Conservation (phyloP, 2,888 invertebrate species). For the Calliphora vomitoria region DNA sequence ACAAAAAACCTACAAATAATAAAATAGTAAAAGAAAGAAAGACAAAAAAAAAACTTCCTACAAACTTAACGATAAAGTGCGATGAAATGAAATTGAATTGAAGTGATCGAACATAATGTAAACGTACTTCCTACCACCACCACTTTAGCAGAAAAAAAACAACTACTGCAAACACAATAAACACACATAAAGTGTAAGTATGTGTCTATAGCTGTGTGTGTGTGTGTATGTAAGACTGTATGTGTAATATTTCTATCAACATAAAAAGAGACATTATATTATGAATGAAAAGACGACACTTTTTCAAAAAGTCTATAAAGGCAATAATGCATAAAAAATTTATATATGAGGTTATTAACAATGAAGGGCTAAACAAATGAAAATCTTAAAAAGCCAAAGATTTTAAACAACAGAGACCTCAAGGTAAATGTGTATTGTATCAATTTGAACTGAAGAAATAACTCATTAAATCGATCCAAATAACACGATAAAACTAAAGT, state of each 20-base stretch:
- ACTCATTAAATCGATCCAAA: too few relatives aligned
- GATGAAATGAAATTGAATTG: constrained; percentile 73
- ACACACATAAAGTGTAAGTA: not conserved
- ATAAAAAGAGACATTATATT: constrained; percentile 58
- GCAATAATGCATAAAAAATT: constrained; percentile 75
- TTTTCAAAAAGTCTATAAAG: constrained; percentile 74
- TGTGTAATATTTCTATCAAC: constrained; percentile 51
- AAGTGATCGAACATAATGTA: constrained; percentile 71
- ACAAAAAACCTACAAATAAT: constrained; percentile 27
- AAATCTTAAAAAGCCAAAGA: not conserved
- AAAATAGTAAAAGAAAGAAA: constrained; percentile 31
- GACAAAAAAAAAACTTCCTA: constrained; percentile 27
- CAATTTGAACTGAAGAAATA: too few relatives aligned
- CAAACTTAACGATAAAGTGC: constrained; percentile 67
- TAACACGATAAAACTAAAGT: too few relatives aligned
- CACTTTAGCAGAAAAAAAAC: not conserved
- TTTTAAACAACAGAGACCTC: too few relatives aligned
- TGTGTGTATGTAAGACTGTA: not conserved
- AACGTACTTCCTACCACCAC: constrained; percentile 34
- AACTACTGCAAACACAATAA: constrained; percentile 13
- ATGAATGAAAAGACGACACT: constrained; percentile 70
- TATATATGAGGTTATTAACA: constrained; percentile 31
- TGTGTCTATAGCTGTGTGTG: not conserved
- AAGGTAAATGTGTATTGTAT: too few relatives aligned
- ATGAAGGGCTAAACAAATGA: not conserved